Percentiles rank a stretch among this genome's conserved stretches.
phyloP scores from a whole-genome alignment of 1,140 invertebrate genomes.

The Brachionus koreanus region DNA sequence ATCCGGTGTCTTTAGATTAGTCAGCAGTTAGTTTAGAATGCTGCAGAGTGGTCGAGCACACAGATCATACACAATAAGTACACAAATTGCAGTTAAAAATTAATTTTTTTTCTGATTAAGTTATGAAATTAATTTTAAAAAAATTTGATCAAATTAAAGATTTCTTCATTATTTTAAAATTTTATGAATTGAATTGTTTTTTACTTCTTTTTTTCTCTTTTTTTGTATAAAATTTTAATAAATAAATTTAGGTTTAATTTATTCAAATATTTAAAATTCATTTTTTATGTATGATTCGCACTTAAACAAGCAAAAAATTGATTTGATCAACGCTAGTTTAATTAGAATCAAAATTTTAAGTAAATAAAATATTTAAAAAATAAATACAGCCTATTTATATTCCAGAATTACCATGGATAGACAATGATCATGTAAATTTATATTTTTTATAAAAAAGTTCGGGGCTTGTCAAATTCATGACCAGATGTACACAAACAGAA shows the following conservation, averaged over 20 bases:
- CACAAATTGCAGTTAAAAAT: background rate
- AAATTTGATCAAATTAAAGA: background rate
- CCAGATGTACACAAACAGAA: too few relatives aligned
- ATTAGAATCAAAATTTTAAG: background rate
- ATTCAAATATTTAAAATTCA: background rate
- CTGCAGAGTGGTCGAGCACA: background rate
- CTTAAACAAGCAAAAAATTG: background rate
- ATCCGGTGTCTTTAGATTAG: slow-evolving; percentile 7
- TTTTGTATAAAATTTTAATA: background rate
- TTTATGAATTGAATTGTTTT: background rate
- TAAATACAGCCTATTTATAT: too few relatives aligned
- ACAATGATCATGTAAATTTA: too few relatives aligned
- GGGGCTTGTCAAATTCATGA: too few relatives aligned
- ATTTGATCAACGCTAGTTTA: background rate
- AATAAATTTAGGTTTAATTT: background rate
- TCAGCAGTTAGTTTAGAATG: background rate
- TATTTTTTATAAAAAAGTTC: too few relatives aligned
- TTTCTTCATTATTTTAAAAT: background rate
- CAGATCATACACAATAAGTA: background rate
- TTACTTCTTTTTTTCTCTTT: background rate
- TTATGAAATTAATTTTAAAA: background rate
- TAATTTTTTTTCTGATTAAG: background rate
- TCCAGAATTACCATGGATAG: too few relatives aligned
- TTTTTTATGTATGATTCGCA: background rate
- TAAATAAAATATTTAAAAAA: too few relatives aligned